These are phyloP conservation scores for Lysiphlebus fabarum DNA, from an alignment of 1,140 invertebrate species.

Conservation along the genomic window DNA sequence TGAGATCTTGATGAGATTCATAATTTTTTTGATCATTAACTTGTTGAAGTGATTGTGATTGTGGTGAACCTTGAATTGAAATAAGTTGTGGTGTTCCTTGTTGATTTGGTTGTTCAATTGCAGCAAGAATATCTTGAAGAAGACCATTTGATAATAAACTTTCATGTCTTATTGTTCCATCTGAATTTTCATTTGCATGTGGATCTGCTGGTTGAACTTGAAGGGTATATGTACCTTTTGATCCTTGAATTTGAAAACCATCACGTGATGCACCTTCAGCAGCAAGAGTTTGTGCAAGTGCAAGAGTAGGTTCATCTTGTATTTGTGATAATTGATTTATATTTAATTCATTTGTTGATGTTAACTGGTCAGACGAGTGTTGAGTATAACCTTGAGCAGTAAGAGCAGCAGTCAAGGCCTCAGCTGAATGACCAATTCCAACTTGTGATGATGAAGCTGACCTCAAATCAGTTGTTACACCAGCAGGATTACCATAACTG, in stretches of 20 bases:
- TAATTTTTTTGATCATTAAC: constrained; percentile 32
- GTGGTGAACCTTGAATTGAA: constrained; percentile 36
- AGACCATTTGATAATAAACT: constrained; percentile 74
- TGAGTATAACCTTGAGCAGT: constrained; percentile 36
- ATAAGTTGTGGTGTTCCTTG: constrained; percentile 28
- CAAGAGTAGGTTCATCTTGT: constrained; percentile 36
- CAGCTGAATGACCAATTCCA: constrained; percentile 26
- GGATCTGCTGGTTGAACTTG: constrained; percentile 68
- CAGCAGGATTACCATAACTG: constrained; percentile 46
- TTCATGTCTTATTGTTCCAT: constrained; percentile 61
- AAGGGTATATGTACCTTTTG: constrained; percentile 65
- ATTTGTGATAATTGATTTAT: constrained; percentile 40
- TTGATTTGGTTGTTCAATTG: constrained; percentile 63
- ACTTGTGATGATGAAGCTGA: constrained; percentile 17
- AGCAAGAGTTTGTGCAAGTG: constrained; percentile 36
- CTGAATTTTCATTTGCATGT: constrained; percentile 43
- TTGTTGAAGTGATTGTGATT: constrained; percentile 29
- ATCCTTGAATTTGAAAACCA: constrained; percentile 63
- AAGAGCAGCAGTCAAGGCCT: constrained; percentile 35
- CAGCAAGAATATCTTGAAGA: constrained; percentile 72
- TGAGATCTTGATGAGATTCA: constrained; percentile 23
- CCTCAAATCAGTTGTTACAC: constrained; percentile 30
- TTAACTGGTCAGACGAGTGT: constrained; percentile 14
- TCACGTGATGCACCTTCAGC: constrained; percentile 35
- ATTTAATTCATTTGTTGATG: constrained; percentile 30